Percentiles rank a stretch among this genome's conserved stretches.
These are phyloP conservation scores for Lophius americanus DNA, from an alignment of 2,797 vertebrate genomes.

Conservation along the genomic window DNA sequence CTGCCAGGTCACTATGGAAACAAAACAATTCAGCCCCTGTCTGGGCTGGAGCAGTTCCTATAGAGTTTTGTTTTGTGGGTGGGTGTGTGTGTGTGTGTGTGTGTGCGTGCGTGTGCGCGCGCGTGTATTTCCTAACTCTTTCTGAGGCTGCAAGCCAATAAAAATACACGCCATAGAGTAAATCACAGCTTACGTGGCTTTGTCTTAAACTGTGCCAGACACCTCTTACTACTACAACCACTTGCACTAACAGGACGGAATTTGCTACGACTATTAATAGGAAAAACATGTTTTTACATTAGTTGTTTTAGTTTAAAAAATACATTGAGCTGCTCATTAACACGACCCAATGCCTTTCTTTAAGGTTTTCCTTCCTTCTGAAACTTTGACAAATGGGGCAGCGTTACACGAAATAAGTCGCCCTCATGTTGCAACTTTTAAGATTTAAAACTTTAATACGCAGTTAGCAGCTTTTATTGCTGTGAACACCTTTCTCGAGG, in stretches of 20 bases:
- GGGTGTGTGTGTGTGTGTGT: conserved; percentile 21
- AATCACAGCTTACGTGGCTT: conserved; percentile 74
- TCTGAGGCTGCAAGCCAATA: conserved; percentile 65
- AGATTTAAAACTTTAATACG: background rate
- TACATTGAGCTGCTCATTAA: background rate
- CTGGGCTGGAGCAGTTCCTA: conserved; percentile 76
- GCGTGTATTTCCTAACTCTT: conserved; percentile 55
- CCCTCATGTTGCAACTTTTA: background rate
- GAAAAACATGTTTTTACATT: conserved; percentile 18
- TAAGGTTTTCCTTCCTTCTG: background rate
- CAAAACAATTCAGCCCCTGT: conserved; percentile 82
- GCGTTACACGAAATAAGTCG: background rate
- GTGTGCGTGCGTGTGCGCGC: conserved; percentile 27
- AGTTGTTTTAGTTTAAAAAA: background rate
- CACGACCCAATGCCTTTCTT: background rate
- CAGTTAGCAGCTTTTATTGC: background rate
- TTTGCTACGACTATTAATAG: conserved; percentile 47
- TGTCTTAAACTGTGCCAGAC: conserved; percentile 67
- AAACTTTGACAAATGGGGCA: background rate
- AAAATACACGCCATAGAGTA: conserved; percentile 68
- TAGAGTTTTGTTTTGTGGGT: conserved; percentile 68
- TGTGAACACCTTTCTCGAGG: background rate
- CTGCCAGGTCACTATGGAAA: conserved; percentile 82
- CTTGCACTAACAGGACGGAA: conserved; percentile 62
- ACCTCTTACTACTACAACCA: conserved; percentile 58